Conservation (phyloP, 1,140 invertebrate species). For the Manduca sexta region DNA sequence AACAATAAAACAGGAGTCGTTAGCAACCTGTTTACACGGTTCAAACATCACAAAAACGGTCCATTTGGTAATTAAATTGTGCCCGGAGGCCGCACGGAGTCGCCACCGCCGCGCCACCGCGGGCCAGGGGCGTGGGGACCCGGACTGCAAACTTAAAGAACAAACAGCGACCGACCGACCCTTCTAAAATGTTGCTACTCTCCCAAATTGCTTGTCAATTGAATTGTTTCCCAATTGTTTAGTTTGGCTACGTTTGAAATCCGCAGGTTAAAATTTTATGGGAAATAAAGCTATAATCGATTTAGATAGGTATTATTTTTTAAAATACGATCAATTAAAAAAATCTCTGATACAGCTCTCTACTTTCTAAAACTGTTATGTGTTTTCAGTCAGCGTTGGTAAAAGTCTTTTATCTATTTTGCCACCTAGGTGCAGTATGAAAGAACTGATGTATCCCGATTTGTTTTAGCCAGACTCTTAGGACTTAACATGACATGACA, state of each 20-base stretch:
- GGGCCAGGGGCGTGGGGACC: constrained; percentile 10
- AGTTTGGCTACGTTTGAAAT: background rate
- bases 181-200: constrained; percentile 20
- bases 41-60: constrained; percentile 40
- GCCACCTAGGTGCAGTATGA: too few species aligned
- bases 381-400: too few species aligned
- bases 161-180: constrained; percentile 28
- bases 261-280: too few species aligned
- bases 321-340: too few species aligned
- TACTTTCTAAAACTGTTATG: too few species aligned
- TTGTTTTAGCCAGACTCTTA: too few species aligned
- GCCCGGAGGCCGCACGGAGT: constrained; percentile 13
- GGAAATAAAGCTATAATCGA: too few species aligned
- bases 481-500: too few species aligned
- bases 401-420: too few species aligned
- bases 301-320: too few species aligned
- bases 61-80: constrained; percentile 67
- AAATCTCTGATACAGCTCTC: too few species aligned
- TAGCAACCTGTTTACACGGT: constrained; percentile 23
- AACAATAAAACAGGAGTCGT: constrained; percentile 4
- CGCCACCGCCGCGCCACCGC: background rate
- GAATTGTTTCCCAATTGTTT: constrained; percentile 13
- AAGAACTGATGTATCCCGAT: too few species aligned
- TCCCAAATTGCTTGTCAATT: constrained; percentile 29
- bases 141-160: constrained; percentile 33